Evolutionary conservation across 1,140 invertebrate species (phyloP).

Genomic region (Bombus waltoni): DNA sequence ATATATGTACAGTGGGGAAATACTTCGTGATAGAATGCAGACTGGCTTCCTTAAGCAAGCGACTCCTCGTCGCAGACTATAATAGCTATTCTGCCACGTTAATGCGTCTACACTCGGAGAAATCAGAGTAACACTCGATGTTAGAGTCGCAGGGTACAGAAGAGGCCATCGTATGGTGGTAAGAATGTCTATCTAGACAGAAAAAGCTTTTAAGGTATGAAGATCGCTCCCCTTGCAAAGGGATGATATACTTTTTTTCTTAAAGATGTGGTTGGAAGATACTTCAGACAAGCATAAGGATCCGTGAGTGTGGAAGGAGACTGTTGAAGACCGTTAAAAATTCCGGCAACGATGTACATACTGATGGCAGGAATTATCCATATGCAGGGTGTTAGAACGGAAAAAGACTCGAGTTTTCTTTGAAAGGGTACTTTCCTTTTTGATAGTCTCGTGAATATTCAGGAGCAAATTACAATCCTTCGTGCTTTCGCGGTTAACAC

Average conservation of each 20-base stretch:
- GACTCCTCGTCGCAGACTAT: background rate
- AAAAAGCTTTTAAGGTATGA: background rate
- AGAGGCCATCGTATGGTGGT: background rate
- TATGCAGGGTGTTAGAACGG: background rate
- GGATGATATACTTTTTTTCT: slow-evolving; percentile 25
- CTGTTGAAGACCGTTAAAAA: slow-evolving; percentile 12
- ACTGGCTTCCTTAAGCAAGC: background rate
- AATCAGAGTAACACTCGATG: slow-evolving; percentile 7
- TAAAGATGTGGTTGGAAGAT: background rate
- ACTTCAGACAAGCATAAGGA: slow-evolving; percentile 11
- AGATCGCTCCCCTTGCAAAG: slow-evolving; percentile 13
- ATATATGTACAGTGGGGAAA: background rate
- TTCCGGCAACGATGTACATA: slow-evolving; percentile 14
- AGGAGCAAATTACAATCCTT: background rate
- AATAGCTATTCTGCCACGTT: background rate
- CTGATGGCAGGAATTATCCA: slow-evolving; percentile 17
- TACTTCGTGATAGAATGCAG: background rate
- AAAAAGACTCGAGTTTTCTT: background rate
- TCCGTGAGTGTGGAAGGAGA: background rate
- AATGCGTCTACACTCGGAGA: background rate
- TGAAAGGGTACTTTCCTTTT: background rate
- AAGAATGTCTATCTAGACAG: background rate
- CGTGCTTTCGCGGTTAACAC: background rate
- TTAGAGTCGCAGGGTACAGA: background rate
- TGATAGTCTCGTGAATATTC: background rate